Percentiles rank a stretch among this genome's conserved stretches.
phyloP scores from a whole-genome alignment of 2,888 invertebrate genomes.

The Drosophila mulleri region DNA sequence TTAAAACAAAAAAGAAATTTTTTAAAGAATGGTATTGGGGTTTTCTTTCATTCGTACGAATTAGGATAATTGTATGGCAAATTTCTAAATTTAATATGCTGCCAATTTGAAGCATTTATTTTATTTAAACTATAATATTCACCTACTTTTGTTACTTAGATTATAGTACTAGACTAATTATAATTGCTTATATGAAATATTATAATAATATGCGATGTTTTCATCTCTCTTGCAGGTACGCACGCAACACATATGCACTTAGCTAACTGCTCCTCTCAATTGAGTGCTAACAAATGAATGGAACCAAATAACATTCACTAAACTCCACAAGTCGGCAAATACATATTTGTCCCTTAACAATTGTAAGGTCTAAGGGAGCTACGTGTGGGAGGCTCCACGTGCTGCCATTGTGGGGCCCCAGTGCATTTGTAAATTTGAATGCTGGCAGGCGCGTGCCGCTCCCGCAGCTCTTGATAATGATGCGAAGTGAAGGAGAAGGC shows the following conservation, averaged over 20 bases:
- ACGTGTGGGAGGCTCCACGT: conserved; percentile 23
- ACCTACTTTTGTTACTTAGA: no score
- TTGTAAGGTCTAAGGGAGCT: conserved; percentile 5
- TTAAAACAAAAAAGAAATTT: no score
- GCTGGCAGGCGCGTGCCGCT: conserved; percentile 40
- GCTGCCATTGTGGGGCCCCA: conserved; percentile 9
- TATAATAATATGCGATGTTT: background rate
- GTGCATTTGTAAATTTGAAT: conserved; percentile 57
- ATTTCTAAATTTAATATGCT: no score
- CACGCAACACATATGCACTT: background rate
- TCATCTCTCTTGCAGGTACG: conserved; percentile 51
- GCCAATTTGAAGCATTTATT: no score
- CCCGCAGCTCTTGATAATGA: conserved; percentile 50
- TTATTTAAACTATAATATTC: no score
- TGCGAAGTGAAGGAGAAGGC: conserved; percentile 10
- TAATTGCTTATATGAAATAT: background rate
- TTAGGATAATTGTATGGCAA: no score
- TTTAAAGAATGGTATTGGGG: no score
- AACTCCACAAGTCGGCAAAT: conserved; percentile 21
- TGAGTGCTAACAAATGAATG: conserved; percentile 17
- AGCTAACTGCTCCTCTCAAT: background rate
- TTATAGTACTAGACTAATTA: no score
- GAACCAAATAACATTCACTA: conserved; percentile 8
- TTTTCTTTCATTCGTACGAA: no score
- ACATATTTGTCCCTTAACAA: conserved; percentile 27